Evolutionary conservation across 2,797 vertebrate genomes (phyloP).

Genomic region (Chromobotia macracanthus): DNA sequence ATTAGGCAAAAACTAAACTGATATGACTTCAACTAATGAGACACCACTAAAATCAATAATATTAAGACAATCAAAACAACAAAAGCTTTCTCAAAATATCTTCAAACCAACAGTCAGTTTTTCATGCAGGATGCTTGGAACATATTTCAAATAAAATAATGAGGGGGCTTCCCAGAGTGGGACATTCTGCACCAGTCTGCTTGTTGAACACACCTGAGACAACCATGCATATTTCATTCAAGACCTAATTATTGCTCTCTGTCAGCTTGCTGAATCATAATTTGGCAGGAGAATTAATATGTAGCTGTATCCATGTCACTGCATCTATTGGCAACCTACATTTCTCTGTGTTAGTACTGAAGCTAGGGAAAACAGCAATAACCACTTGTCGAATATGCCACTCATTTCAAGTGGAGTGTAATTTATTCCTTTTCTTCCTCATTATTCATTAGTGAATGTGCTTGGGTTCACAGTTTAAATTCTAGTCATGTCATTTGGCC

Average conservation of each 20-base stretch:
- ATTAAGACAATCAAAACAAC: constrained; percentile 42
- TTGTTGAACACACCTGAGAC: constrained; percentile 60
- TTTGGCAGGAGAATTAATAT: constrained; percentile 36
- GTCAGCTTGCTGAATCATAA: constrained; percentile 42
- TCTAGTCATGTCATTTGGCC: not conserved
- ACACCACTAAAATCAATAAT: constrained; percentile 41
- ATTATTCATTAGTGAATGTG: constrained; percentile 2
- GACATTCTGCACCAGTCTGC: constrained; percentile 52
- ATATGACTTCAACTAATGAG: constrained; percentile 42
- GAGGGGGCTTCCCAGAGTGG: constrained; percentile 29
- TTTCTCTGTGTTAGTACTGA: constrained; percentile 21
- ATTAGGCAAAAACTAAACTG: constrained; percentile 24
- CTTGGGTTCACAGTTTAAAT: not conserved
- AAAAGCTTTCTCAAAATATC: constrained; percentile 25
- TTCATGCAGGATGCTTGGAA: constrained; percentile 1
- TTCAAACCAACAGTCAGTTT: constrained; percentile 6
- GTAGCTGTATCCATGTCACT: constrained; percentile 23
- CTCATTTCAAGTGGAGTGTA: constrained; percentile 10
- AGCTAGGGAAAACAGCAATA: constrained; percentile 1
- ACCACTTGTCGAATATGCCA: constrained; percentile 2
- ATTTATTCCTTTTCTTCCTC: not conserved
- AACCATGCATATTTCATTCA: constrained; percentile 44
- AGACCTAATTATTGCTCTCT: constrained; percentile 41
- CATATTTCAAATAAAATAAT: constrained; percentile 23
- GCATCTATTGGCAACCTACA: constrained; percentile 12